phyloP scores from a whole-genome alignment of 2,113 vertebrate species.

The Equus quagga region DNA sequence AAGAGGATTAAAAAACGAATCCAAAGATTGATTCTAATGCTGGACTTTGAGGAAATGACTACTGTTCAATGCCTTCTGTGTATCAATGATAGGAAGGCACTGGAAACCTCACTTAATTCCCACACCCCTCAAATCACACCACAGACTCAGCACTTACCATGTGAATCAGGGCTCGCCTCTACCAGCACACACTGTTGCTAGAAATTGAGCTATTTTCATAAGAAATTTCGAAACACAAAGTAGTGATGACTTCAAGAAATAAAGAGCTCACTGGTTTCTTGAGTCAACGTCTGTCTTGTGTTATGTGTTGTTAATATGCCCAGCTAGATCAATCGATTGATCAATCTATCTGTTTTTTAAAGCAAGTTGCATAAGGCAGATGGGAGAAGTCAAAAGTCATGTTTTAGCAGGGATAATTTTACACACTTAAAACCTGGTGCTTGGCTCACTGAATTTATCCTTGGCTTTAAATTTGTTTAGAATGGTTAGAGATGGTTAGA shows the following conservation, averaged over 20 bases:
- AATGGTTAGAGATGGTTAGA: background rate
- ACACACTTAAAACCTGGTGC: background rate
- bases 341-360: background rate
- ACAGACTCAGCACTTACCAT: background rate
- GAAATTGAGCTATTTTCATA: background rate
- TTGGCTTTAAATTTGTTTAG: background rate
- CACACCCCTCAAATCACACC: background rate
- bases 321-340: background rate
- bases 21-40: background rate
- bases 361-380: background rate
- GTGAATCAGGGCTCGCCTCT: background rate
- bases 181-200: background rate
- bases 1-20: background rate
- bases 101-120: background rate
- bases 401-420: background rate
- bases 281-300: background rate
- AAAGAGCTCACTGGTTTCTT: background rate
- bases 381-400: background rate
- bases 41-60: background rate
- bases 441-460: background rate
- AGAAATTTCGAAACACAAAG: constrained; percentile 27
- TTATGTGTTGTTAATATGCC: background rate
- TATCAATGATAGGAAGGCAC: background rate
- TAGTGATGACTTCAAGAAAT: constrained; percentile 4
- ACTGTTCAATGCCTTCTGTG: background rate